Evolutionary conservation across 2,888 invertebrate genomes (phyloP).

Genomic region (Lapara coniferarum): DNA sequence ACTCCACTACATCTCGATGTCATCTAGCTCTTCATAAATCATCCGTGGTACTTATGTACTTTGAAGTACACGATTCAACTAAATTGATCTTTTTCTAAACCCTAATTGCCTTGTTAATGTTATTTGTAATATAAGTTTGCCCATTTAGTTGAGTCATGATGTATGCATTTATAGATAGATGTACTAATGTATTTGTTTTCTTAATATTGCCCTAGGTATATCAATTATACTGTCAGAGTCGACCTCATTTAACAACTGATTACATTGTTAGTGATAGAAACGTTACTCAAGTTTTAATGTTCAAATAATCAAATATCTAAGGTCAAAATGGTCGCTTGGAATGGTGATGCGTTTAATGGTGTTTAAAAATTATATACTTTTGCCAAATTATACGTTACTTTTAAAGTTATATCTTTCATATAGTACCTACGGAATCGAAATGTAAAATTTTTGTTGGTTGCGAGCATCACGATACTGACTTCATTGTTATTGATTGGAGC

Average conservation of each 20-base stretch:
- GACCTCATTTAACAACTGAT: constrained; percentile 34
- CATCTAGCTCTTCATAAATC: no score
- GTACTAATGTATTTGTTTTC: not conserved
- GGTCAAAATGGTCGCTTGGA: constrained; percentile 13
- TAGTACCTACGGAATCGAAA: not conserved
- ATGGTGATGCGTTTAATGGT: not conserved
- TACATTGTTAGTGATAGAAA: constrained; percentile 26
- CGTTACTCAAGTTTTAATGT: constrained; percentile 22
- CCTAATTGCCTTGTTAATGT: not conserved
- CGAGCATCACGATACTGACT: constrained; percentile 17
- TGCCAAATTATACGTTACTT: not conserved
- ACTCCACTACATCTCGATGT: no score
- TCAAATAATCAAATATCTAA: constrained; percentile 22
- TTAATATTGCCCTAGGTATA: constrained; percentile 26
- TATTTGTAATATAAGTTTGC: constrained; percentile 4
- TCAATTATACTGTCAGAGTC: constrained; percentile 38
- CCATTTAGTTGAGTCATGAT: not conserved
- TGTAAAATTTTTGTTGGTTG: not conserved
- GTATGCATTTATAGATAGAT: not conserved
- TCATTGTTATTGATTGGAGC: constrained; percentile 37
- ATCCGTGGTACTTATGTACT: not conserved
- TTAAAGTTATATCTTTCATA: not conserved
- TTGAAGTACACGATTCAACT: not conserved
- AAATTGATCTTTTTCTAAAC: constrained; percentile 3
- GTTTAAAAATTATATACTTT: not conserved